Conservation (phyloP, 2,888 invertebrate genomes). For the Euspilapteryx auroguttella region DNA sequence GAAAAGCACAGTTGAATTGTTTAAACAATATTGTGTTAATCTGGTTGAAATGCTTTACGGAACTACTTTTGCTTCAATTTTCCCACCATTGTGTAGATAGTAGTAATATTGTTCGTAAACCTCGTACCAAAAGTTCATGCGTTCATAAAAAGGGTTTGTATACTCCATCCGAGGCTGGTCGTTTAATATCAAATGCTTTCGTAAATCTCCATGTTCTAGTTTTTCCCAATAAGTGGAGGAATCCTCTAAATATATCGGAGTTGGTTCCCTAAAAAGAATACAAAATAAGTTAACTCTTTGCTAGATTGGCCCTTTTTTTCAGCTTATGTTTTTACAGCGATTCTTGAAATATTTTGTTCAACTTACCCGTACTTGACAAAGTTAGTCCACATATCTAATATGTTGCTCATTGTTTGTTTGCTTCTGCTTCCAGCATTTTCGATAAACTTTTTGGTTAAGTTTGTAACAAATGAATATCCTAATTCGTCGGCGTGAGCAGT, state of each 20-base stretch:
- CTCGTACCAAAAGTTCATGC: slow-evolving; percentile 14
- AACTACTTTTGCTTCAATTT: slow-evolving; percentile 4
- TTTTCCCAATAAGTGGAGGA: background rate
- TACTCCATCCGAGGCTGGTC: slow-evolving; percentile 8
- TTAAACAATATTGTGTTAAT: too few species aligned
- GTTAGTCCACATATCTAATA: slow-evolving; percentile 11
- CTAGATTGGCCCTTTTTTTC: too few species aligned
- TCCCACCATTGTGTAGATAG: slow-evolving; percentile 10
- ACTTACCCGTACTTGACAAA: slow-evolving; percentile 15
- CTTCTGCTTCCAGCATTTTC: slow-evolving; percentile 8
- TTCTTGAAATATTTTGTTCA: too few species aligned
- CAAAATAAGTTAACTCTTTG: too few species aligned
- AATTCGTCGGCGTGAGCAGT: slow-evolving; percentile 10
- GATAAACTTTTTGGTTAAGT: slow-evolving; percentile 7
- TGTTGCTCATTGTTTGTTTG: slow-evolving; percentile 8
- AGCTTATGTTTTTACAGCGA: too few species aligned
- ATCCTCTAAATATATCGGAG: slow-evolving; percentile 4
- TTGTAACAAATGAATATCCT: slow-evolving; percentile 13
- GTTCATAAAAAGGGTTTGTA: slow-evolving; percentile 4
- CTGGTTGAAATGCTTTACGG: too few species aligned
- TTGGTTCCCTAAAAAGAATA: slow-evolving; percentile 15
- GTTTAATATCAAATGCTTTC: slow-evolving; percentile 12
- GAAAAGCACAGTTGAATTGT: too few species aligned
- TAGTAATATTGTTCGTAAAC: slow-evolving; percentile 12
- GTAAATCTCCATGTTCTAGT: slow-evolving; percentile 7